These are phyloP conservation scores for Gobionotothen gibberifrons DNA, from an alignment of 2,797 vertebrate genomes.

Conservation along the genomic window DNA sequence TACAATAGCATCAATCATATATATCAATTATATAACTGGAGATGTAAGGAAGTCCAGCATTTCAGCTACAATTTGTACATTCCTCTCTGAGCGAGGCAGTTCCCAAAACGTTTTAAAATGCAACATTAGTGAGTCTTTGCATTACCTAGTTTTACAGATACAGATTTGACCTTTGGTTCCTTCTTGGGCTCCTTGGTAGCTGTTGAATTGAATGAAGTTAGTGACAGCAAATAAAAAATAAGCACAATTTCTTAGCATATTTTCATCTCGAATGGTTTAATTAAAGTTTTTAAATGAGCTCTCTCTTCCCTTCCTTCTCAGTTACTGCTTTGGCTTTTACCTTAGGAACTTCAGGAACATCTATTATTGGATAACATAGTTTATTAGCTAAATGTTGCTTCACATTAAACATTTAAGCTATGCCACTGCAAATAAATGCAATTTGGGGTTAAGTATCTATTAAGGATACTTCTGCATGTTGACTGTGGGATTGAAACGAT, in stretches of 20 bases:
- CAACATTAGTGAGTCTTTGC: too few relatives aligned
- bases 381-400: neutral
- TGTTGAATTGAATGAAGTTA: neutral
- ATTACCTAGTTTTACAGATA: too few relatives aligned
- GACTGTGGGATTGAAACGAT: too few relatives aligned
- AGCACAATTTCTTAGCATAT: too few relatives aligned
- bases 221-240: neutral
- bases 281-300: neutral
- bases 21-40: neutral
- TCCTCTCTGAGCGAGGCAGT: neutral
- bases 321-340: conserved; percentile 47
- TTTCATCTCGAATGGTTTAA: neutral
- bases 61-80: neutral
- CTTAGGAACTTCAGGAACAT: conserved; percentile 34
- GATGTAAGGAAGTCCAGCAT: neutral
- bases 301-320: conserved; percentile 46
- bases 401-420: neutral
- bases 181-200: neutral
- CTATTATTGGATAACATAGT: neutral
- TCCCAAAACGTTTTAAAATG: too few relatives aligned
- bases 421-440: neutral
- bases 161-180: too few relatives aligned
- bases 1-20: neutral
- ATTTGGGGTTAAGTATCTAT: conserved; percentile 39
- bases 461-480: too few relatives aligned